phyloP scores from a whole-genome alignment of 2,113 vertebrate species.

The Cnemophilus loriae region DNA sequence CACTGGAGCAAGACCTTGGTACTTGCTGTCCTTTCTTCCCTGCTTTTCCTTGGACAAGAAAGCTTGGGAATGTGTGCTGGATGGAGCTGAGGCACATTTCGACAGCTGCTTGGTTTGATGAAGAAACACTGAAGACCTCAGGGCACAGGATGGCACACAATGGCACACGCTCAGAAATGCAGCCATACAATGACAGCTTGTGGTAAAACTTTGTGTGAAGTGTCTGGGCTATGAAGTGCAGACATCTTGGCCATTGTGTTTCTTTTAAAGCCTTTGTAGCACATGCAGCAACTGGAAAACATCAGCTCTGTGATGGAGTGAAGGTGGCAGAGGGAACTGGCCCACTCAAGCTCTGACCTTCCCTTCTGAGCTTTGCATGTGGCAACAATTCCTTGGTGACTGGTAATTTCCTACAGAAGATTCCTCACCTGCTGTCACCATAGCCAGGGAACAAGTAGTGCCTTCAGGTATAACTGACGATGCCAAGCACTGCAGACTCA shows the following conservation, averaged over 20 bases:
- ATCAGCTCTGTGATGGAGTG: neutral
- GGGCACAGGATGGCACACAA: conserved; percentile 33
- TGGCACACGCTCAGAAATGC: neutral
- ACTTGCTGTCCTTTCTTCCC: neutral
- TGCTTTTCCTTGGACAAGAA: conserved; percentile 29
- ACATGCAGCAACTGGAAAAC: neutral
- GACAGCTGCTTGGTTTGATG: conserved; percentile 47
- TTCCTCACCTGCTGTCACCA: neutral
- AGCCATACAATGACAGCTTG: neutral
- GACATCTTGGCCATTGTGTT: neutral
- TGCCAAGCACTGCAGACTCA: neutral
- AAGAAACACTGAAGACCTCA: conserved; percentile 29
- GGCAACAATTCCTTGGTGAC: neutral
- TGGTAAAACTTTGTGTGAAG: neutral
- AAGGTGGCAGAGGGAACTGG: neutral
- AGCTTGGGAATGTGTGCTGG: conserved; percentile 17
- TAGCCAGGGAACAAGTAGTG: neutral
- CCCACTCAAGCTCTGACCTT: neutral
- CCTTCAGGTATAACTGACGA: neutral
- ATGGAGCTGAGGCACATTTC: conserved; percentile 22
- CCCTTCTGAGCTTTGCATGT: neutral
- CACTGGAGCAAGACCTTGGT: conserved; percentile 43
- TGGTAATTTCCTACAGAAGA: neutral
- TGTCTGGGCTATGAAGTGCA: neutral
- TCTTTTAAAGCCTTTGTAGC: neutral